phyloP scores from a whole-genome alignment of 1,140 invertebrate species.

The Scaptodrosophila lebanonensis region DNA sequence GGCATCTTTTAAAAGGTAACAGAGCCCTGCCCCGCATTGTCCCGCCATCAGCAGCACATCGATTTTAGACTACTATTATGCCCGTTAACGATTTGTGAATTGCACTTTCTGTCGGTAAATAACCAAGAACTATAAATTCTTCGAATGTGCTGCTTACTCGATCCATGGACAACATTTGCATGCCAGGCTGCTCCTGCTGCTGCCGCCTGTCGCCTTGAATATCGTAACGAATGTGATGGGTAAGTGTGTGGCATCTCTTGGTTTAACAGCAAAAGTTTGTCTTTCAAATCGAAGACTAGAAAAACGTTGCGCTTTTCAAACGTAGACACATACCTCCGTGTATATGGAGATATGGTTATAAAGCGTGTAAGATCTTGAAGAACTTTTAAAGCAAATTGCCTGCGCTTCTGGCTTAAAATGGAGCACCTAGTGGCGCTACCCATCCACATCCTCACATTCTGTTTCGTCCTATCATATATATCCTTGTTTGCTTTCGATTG shows the following conservation, averaged over 20 bases:
- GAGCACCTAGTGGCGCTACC: constrained; percentile 7
- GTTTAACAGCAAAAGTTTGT: constrained; percentile 72
- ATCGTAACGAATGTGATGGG: no score
- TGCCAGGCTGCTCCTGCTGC: constrained; percentile 44
- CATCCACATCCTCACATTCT: constrained; percentile 26
- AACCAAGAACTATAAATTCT: constrained; percentile 69
- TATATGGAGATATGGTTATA: neutral
- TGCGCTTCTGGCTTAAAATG: constrained; percentile 26
- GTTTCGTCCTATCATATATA: constrained; percentile 38
- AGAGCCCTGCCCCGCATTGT: no score
- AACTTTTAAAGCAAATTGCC: constrained; percentile 50
- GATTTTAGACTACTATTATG: constrained; percentile 48
- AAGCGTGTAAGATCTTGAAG: constrained; percentile 33
- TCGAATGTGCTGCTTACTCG: constrained; percentile 35
- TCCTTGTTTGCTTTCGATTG: constrained; percentile 27
- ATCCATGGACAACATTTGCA: constrained; percentile 56
- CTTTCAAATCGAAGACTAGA: constrained; percentile 71
- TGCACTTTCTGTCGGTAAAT: constrained; percentile 73
- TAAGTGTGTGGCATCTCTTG: constrained; percentile 44
- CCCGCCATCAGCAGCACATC: constrained; percentile 11
- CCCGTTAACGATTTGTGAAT: constrained; percentile 72
- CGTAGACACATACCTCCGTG: neutral
- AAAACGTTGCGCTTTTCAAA: constrained; percentile 64
- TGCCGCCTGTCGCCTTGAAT: constrained; percentile 6
- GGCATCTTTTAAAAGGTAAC: neutral